Conservation (phyloP, 2,888 invertebrate species). For the Cryptosula pallasiana region DNA sequence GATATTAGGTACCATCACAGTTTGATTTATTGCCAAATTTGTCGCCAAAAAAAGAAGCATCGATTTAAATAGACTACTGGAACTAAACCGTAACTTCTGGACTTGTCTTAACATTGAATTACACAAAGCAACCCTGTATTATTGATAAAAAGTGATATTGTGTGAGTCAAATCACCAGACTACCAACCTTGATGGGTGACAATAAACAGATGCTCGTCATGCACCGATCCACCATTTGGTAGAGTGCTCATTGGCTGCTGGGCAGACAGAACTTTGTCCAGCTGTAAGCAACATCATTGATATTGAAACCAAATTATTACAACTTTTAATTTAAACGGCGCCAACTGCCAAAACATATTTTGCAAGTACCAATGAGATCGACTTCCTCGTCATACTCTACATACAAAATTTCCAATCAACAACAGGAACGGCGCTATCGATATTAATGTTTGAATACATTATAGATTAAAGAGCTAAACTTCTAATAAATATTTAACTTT, state of each 20-base stretch:
- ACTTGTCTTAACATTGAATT: no score
- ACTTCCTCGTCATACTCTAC: neutral
- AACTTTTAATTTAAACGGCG: neutral
- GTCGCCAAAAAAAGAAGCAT: neutral
- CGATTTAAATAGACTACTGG: neutral
- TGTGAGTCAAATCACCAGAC: no score
- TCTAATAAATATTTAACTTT: no score
- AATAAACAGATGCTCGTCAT: conserved; percentile 96
- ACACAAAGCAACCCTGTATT: no score
- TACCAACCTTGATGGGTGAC: conserved; percentile 98
- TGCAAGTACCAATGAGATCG: neutral
- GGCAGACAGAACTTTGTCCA: conserved; percentile 77
- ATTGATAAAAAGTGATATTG: no score
- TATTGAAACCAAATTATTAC: neutral
- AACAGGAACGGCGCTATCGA: no score
- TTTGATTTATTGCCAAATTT: neutral
- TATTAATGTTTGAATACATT: no score
- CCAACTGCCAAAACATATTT: neutral
- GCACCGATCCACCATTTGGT: conserved; percentile 63
- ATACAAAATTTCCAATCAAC: no score
- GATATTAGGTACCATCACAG: no score
- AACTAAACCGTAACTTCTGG: no score
- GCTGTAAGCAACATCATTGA: conserved; percentile 42
- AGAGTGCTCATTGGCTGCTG: conserved; percentile 70
- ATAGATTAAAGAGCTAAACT: no score